Base-by-base conservation (phyloP, 1,140 invertebrate species). In the Ceratosolen solmsi region DNA sequence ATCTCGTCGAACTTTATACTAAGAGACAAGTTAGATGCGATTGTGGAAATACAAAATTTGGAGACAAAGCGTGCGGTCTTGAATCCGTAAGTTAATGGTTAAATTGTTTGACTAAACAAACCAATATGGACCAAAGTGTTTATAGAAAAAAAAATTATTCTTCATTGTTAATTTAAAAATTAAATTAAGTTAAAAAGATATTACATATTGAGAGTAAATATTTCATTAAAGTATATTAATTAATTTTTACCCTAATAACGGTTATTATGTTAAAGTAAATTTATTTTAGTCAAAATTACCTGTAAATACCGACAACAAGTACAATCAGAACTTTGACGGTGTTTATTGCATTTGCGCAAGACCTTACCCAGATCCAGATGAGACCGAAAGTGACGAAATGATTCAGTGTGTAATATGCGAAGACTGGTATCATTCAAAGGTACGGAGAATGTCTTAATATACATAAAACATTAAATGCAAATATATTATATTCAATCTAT, bases 21-120 rank as follows among this genome's bases (percentile, higher is more conserved):
- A 99, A 99, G 92, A 94, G 98, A 71, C 96, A 97, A 89, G 99
- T 99, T 86, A 94, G 97, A 58, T 99, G 98, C 91, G 99, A 99
- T 90, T 99, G 99, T 93, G 98, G 99, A 25, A 99, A 98, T 89
- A 93, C 93, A 9, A 97, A 97, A 85, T 97, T 99, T 90, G 91
- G 91, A 3, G 91, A 92, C n/a, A 92, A 93, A 75, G 93, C 93
- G 70, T 98, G 97, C 89, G 94, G 93, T 83, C 92, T 98, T 58
- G 94, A 93, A 84, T 90, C 93, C 58, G 94, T 95, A 92, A 92
- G 91, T 54, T 70, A 36, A 68, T 20, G 9, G 1, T 33, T 2
- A 36, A 36, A 33, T 54, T 41, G 8, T 15, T 75, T 38, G 17
- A 36, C 5, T 8, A 46, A 46, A 2, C 38, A 38, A 38, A 70